Base-by-base conservation (phyloP, 2,113 vertebrate species). In the Archilochus colubris region DNA sequence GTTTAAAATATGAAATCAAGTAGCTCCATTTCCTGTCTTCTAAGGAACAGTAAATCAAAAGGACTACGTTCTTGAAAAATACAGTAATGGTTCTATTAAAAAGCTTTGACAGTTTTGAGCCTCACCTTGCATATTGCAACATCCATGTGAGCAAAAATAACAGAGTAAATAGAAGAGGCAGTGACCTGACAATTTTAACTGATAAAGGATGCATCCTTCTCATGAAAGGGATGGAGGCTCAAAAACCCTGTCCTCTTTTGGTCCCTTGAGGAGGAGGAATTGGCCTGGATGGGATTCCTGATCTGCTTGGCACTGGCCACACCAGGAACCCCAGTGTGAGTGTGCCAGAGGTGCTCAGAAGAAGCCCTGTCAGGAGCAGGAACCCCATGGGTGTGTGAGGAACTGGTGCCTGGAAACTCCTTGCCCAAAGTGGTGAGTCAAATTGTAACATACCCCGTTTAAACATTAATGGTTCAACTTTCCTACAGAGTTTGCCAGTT, bases 1-100 rank as follows among this genome's bases (percentile, higher is more conserved):
- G 91, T 96, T 97, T 95, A 88, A 96, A 97, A 95, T 95, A 94
- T 86, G 94, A 97, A 97, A 97, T 97, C 96, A 96, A 97, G 96
- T 96, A 97, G 96, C 94, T 96, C 96, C 95, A 97, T 97, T 97
- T 97, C 96, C 96, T 96, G 96, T 95, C 96, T 97, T 97, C 94
- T 95, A 82, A 97, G 88, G 94, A 91, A 94, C 94, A 94, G 85
- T 96, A 95, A 97, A 97, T 96, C 94, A 97, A 95, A 93, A 81
- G 12, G 70, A 72, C 73, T 61, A 61, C 2, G 7, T 90, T 83
- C 82, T 96, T 95, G 91, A 95, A 91, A 95, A 96, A 91, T 78
- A 91, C 76, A 91, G 89, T 91, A 95, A 95, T 61, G 93, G 88
- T 96, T 95, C 94, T 90, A 95, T 95, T 95, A 94, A 83, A 91